Base-by-base conservation (phyloP, 2,888 invertebrate genomes). In the Cosmia trapezina region DNA sequence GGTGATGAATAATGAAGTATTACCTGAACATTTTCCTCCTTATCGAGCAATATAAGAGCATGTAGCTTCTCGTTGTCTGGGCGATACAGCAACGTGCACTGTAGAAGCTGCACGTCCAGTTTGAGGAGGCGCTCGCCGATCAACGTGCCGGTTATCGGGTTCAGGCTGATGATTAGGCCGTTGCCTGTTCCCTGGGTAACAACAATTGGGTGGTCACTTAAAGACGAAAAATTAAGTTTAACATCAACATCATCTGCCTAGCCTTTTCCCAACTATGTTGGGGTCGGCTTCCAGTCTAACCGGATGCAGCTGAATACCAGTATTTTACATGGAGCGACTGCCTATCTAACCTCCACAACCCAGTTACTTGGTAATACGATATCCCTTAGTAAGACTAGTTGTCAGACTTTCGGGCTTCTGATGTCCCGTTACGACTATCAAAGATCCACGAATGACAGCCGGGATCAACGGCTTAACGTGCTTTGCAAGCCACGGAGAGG, bases 121-220 rank as follows among this genome's bases (percentile, higher is more conserved):
- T 95, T 95, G 67, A 96, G 90, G 0, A 96, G 84, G 2, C 96
- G 96, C 77, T 97, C 97, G 69, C 92, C 97, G 0, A 97, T 90
- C 19, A 97, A 94, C 57, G 97, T 96, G 11, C 99, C 99, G 66
- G 97, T 98, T 80, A 99, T 98, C 0, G 99, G 99, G 96, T 99
- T 98, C 92, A 99, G 98, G 22, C 97, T 97, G 82, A 97, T 97
- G 37, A 99, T 89, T n/a, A 98, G 91, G 5, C 98, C 98, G 83
- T 97, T 97, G 53, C 97, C 97, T 0, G 97, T 97, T 47, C 92
- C 93, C 97, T 97, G 87, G 77, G 85, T 28, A 8, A 41, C 0
- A n/a, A 22, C 51, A 64, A 28, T n/a, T 19, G 43, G 14, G 14
- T 19, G 9, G 22, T 71, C 3, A 47, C n/a, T 51, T 14, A 45